These are phyloP conservation scores for Trissolcus basalis DNA, from an alignment of 1,140 invertebrate genomes.

Conservation along the genomic window DNA sequence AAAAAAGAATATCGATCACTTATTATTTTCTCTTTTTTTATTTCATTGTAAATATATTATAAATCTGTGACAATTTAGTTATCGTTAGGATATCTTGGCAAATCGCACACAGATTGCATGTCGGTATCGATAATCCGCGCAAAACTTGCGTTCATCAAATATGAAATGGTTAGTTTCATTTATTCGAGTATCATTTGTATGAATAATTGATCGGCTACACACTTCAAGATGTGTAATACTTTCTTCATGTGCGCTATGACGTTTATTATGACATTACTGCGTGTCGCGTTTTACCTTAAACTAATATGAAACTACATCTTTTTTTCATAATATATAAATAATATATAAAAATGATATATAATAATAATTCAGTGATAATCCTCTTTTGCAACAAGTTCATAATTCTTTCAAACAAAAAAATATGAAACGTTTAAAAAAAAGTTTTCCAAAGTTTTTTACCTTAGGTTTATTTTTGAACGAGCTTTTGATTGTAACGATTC, in stretches of 20 bases:
- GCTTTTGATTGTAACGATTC: too few species aligned
- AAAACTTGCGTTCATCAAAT: constrained; percentile 27
- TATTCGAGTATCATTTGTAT: constrained; percentile 28
- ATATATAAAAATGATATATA: background rate
- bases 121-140: constrained; percentile 11
- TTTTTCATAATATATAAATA: background rate
- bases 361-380: background rate
- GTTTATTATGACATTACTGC: constrained; percentile 44
- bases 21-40: too few species aligned
- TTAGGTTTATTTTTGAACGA: too few species aligned
- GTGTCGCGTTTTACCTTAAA: constrained; percentile 15
- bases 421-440: too few species aligned
- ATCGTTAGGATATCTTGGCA: too few species aligned
- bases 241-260: constrained; percentile 21
- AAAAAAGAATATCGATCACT: too few species aligned
- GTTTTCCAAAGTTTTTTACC: too few species aligned
- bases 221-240: constrained; percentile 49
- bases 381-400: too few species aligned
- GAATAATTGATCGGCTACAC: constrained; percentile 44
- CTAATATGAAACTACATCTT: background rate
- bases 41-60: too few species aligned
- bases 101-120: background rate
- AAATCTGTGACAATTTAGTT: too few species aligned
- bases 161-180: constrained; percentile 24
- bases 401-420: too few species aligned